Base-by-base conservation (phyloP, 2,113 vertebrate genomes). In the Stigmatopora argus region DNA sequence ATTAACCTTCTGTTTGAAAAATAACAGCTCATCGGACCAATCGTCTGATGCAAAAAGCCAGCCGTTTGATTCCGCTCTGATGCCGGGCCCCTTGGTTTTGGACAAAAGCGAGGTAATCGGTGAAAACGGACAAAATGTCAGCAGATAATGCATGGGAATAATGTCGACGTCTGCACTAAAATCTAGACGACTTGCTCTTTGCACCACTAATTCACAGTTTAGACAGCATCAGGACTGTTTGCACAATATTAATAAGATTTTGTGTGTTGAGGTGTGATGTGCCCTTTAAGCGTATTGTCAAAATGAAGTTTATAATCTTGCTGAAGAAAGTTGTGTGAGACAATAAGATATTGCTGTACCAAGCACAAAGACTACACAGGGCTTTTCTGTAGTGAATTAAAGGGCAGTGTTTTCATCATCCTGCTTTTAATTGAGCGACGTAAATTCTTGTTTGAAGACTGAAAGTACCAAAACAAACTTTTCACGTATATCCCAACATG, bases 1-100 rank as follows among this genome's bases (percentile, higher is more conserved):
- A 87, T 88, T 88, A 86, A 88, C 83, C 81, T 83, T 71, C 72
- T 75, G 74, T 71, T 75, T 77, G 85, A 21, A 26, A 31, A 31
- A 55, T 12, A 82, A 75, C 81, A 74, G 77, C 84, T 84, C 69
- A 71, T 80, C 75, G 78, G 82, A 87, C 79, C 78, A 64, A 64
- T 35, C 86, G 85, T 86, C 83, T 83, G 73, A 75, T 77, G 74
- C 71, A 80, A 87, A 82, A 66, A 87, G 67, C 75, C 62, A 67
- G 68, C 71, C 73, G 82, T 89, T 85, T 87, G 72, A 83, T 85
- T 81, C 69, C 71, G 70, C 65, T 80, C 59, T 52, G 66, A 61
- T 69, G 68, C 78, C 44, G 31, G 64, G 59, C 46, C 51, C 69
- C 67, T 45, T n/a, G 66, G 71, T 61, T 82, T 61, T 67, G 75